These are phyloP conservation scores for Chloroceryle aenea DNA, from an alignment of 2,113 vertebrate species.

Conservation along the genomic window DNA sequence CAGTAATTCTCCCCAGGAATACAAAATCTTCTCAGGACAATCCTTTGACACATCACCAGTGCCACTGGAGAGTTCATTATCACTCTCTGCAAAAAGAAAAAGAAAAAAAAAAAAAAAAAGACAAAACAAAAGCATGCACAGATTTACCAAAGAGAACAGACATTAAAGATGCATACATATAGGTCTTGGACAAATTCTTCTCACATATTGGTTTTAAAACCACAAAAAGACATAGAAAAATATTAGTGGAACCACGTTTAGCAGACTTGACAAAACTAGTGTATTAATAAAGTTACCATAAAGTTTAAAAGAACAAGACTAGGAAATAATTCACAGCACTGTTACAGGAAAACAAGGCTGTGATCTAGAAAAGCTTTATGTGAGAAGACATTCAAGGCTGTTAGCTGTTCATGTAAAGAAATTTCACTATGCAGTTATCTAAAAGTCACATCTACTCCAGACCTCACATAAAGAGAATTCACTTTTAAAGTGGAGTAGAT, in stretches of 20 bases:
- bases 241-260: not conserved
- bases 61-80: slow-evolving; percentile 96
- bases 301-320: not conserved
- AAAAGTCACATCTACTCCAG: not conserved
- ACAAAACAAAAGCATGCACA: slow-evolving; percentile 8
- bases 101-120: not conserved
- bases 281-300: not conserved
- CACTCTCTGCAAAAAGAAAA: slow-evolving; percentile 85
- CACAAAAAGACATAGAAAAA: not conserved
- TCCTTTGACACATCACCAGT: slow-evolving; percentile 98
- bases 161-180: not conserved
- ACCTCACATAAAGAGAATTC: not conserved
- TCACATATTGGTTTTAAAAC: not conserved
- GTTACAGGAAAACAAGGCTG: not conserved
- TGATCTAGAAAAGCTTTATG: not conserved
- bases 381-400: not conserved
- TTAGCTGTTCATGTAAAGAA: not conserved
- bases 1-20: slow-evolving; percentile 95
- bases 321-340: not conserved
- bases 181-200: not conserved
- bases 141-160: not conserved
- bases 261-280: not conserved
- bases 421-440: not conserved
- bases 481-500: not conserved
- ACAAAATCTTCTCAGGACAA: slow-evolving; percentile 96